Percentiles rank a stretch among this genome's conserved stretches.
phyloP scores from a whole-genome alignment of 2,797 vertebrate species.

The Anguilla pacifica region DNA sequence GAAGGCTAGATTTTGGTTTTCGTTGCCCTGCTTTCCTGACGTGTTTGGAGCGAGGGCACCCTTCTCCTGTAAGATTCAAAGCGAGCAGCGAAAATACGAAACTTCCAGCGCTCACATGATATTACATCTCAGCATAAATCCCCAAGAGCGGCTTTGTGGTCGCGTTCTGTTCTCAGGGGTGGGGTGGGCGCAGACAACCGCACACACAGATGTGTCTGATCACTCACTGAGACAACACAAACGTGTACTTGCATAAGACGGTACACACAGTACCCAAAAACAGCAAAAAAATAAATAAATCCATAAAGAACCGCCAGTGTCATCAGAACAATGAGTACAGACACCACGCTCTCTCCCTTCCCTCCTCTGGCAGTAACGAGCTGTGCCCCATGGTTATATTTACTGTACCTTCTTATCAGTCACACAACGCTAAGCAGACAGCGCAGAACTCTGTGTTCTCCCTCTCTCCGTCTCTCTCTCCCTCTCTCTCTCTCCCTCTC shows the following conservation, averaged over 20 bases:
- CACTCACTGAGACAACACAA: constrained; percentile 70
- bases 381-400: constrained; percentile 93
- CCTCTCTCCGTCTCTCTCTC: constrained; percentile 54
- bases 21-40: not conserved
- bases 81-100: not conserved
- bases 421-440: constrained; percentile 84
- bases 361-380: constrained; percentile 72
- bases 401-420: constrained; percentile 98
- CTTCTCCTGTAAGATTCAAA: not conserved
- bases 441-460: constrained; percentile 78
- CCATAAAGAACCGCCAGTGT: constrained; percentile 78
- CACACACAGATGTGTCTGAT: constrained; percentile 45
- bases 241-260: constrained; percentile 92
- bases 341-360: constrained; percentile 70
- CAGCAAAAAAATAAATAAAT: constrained; percentile 69
- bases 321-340: constrained; percentile 97
- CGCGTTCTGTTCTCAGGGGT: not conserved
- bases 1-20: not conserved
- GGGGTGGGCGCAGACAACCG: constrained; percentile 52
- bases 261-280: constrained; percentile 86
- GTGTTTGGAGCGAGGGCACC: not conserved
- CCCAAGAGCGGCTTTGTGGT: not conserved
- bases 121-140: not conserved
- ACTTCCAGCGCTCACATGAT: not conserved
- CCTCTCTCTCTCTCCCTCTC: constrained; percentile 64